Evolutionary conservation across 2,113 vertebrate species (phyloP).

Genomic region (Ictalurus furcatus): DNA sequence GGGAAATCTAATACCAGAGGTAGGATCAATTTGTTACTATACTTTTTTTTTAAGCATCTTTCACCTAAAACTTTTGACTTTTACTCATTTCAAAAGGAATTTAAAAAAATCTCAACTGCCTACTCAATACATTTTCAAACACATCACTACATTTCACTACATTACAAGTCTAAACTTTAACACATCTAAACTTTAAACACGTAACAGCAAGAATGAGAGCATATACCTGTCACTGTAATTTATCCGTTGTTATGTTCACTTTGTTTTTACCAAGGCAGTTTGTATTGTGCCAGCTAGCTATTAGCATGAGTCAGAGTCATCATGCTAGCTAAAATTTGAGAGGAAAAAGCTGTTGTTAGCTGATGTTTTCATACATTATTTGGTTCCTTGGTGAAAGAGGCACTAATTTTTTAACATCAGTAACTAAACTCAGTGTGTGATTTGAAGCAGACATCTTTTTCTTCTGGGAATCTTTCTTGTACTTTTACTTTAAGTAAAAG

Average conservation of each 20-base stretch:
- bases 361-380: background rate
- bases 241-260: background rate
- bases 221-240: background rate
- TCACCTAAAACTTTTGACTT: background rate
- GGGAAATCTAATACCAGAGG: background rate
- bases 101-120: background rate
- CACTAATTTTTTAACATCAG: background rate
- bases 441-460: background rate
- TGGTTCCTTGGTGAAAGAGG: background rate
- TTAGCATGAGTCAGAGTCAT: background rate
- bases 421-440: background rate
- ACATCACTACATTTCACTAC: background rate
- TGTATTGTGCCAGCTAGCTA: background rate
- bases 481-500: background rate
- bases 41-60: background rate
- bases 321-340: background rate
- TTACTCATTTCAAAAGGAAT: background rate
- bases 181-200: background rate
- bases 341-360: conserved; percentile 1
- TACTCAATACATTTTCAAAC: background rate
- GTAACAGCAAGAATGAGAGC: background rate
- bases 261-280: background rate
- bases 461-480: background rate
- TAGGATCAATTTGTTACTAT: background rate
- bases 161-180: background rate